Conservation (phyloP, 2,797 vertebrate genomes). For the Picus viridis region DNA sequence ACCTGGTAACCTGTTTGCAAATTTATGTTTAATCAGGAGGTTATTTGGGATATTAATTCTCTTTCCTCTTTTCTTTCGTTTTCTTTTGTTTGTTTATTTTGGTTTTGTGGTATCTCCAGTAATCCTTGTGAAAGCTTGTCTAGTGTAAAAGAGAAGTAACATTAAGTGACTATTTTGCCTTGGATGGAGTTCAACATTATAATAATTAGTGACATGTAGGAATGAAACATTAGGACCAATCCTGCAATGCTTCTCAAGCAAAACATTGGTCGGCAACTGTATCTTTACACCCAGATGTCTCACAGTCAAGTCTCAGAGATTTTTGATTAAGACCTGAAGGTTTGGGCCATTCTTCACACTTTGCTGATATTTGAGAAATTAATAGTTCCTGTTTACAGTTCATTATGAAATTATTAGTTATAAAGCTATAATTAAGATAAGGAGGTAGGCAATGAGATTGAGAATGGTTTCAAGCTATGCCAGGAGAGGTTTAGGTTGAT, state of each 20-base stretch:
- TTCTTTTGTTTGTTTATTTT: too few species aligned
- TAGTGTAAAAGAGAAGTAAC: not conserved
- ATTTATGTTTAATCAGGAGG: not conserved
- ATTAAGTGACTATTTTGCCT: not conserved
- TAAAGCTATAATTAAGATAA: not conserved
- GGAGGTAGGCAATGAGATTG: not conserved
- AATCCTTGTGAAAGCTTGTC: not conserved
- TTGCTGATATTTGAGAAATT: not conserved
- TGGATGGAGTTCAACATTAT: not conserved
- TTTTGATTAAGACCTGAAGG: not conserved
- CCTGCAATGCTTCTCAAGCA: not conserved
- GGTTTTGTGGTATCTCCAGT: not conserved
- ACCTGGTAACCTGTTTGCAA: not conserved
- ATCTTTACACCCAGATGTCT: not conserved
- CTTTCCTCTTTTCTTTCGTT: not conserved
- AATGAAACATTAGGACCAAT: not conserved
- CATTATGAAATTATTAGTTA: not conserved
- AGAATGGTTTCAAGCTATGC: not conserved
- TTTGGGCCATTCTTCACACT: not conserved
- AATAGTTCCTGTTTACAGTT: not conserved
- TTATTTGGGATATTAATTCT: not conserved
- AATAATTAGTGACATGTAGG: not conserved
- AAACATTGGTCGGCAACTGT: not conserved
- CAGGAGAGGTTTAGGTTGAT: too few species aligned
- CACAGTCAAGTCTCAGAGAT: not conserved